A percentile compares a stretch with the other conserved stretches of the same genome.
Evolutionary conservation across 2,888 invertebrate genomes (phyloP).

Genomic region (Polydrusus cervinus): DNA sequence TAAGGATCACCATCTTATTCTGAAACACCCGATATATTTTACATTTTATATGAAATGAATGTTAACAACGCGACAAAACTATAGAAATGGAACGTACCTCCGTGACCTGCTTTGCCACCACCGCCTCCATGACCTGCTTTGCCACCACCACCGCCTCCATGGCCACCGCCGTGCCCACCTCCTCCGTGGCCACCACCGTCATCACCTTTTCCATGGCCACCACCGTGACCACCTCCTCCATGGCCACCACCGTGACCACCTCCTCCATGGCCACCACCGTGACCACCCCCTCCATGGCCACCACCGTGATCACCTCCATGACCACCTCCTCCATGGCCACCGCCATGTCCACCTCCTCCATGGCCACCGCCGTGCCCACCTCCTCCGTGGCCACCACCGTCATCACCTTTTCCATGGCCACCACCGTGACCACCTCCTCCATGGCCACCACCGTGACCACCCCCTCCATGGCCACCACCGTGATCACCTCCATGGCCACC

Average conservation of each 20-base stretch:
- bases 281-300: no score
- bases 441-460: constrained; percentile 33
- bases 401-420: constrained; percentile 9
- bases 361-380: not conserved
- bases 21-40: no score
- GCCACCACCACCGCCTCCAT: no score
- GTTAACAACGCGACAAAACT: no score
- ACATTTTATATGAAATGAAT: no score
- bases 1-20: no score
- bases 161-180: not conserved
- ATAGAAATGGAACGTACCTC: no score
- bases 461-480: constrained; percentile 48
- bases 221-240: not conserved
- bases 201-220: not conserved
- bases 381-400: not conserved
- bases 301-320: constrained; percentile 52
- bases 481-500: constrained; percentile 53
- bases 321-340: no score
- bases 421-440: constrained; percentile 16
- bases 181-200: no score
- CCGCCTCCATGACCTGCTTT: no score
- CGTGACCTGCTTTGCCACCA: no score
- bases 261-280: constrained; percentile 34
- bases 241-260: no score
- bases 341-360: not conserved